Conservation (phyloP, 2,113 vertebrate genomes). For the Leptobrachium ailaonicum region DNA sequence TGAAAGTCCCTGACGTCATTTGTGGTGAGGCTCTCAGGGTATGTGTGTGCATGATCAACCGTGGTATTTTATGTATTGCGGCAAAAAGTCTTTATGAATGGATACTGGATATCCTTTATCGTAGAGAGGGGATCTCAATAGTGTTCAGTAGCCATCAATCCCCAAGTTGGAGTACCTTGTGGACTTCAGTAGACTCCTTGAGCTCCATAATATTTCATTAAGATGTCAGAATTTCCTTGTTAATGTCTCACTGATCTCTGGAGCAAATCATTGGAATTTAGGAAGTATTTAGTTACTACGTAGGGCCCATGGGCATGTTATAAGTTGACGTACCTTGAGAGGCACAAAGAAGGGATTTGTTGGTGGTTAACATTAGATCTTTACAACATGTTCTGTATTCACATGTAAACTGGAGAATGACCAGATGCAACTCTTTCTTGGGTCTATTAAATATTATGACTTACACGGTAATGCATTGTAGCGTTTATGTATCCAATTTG, state of each 20-base stretch:
- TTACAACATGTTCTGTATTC: not conserved
- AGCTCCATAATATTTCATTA: slow-evolving; percentile 27
- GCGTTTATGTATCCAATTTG: too few species aligned
- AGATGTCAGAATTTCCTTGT: slow-evolving; percentile 20
- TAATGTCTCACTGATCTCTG: slow-evolving; percentile 31
- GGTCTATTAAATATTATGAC: too few species aligned
- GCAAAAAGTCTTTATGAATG: not conserved
- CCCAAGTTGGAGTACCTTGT: not conserved
- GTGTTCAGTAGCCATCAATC: not conserved
- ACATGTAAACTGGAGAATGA: not conserved
- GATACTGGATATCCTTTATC: slow-evolving; percentile 35
- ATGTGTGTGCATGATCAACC: not conserved
- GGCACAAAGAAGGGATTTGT: slow-evolving; percentile 16
- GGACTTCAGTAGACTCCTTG: not conserved
- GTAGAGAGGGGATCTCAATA: not conserved
- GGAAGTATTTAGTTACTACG: slow-evolving; percentile 28
- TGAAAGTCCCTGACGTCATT: not conserved
- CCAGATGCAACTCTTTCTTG: too few species aligned
- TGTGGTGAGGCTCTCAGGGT: not conserved
- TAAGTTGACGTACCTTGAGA: not conserved
- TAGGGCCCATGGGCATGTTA: slow-evolving; percentile 9
- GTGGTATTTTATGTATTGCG: not conserved
- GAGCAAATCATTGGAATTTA: slow-evolving; percentile 5
- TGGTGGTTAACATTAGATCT: slow-evolving; percentile 1
- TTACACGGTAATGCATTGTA: too few species aligned